Base-by-base conservation (phyloP, 2,797 vertebrate species). In the Echiichthys vipera region DNA sequence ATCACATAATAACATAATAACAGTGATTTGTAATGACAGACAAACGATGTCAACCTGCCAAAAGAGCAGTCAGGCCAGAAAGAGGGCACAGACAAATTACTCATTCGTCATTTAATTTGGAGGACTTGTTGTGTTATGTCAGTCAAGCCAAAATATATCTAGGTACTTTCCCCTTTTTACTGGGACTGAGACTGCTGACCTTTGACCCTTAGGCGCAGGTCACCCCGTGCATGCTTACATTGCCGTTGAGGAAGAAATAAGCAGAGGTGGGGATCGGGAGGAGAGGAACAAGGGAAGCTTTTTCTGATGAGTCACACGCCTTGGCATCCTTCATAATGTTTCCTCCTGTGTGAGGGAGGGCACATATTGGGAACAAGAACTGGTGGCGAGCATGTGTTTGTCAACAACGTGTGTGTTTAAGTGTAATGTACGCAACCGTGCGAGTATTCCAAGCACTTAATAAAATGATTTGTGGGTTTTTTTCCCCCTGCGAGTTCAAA, bases 381-480 rank as follows among this genome's bases (percentile, higher is more conserved):
- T 17, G 47, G 36, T 9, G 7, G 27, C n/a, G 70, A 30, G 71
- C 65, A 56, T 74, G 65, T 82, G 85, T 87, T 71, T 70, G 83
- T 85, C 69, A 83, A 64, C 74, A 68, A 65, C 53, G 67, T 86
- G 81, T 86, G 82, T 74, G 68, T 80, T 76, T 80, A 59, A 82
- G 79, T 67, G 71, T 59, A 47, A 78, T 54, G 58, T 73, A 81
- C 61, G 55, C 53, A 80, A 85, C 69, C 43, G 45, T 76, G 75
- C 2, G 57, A 84, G 66, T 76, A 78, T 89, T 90, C 83, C 83
- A 85, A 88, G 87, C 88, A 94, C 90, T 93, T 95, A 91, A 93
- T 94, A 93, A 93, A 93, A 90, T 84, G 56, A 93, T 93, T 91
- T 92, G 90, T 80, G 87, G 77, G 80, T 89, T 81, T 62, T 72